Percentiles rank a stretch among this genome's conserved stretches.
Evolutionary conservation across 2,888 invertebrate genomes (phyloP).

Genomic region (Drosophila subquinaria): DNA sequence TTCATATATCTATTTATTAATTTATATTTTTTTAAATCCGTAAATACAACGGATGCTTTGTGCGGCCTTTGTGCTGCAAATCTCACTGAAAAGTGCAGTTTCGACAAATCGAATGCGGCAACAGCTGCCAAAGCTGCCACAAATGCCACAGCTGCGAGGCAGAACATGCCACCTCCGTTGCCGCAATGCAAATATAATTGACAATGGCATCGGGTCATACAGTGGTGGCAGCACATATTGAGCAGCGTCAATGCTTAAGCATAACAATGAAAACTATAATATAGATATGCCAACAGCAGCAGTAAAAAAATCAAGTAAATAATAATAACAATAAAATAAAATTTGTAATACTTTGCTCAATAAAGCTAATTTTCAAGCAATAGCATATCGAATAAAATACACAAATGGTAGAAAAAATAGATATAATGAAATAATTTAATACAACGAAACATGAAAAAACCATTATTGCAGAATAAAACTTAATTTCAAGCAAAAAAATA

Average conservation of each 20-base stretch:
- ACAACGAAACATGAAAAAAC: too few species aligned
- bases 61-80: conserved; percentile 45
- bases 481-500: too few species aligned
- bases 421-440: background rate
- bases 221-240: conserved; percentile 38
- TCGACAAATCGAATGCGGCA: conserved; percentile 26
- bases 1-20: conserved; percentile 20
- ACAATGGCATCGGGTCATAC: conserved; percentile 39
- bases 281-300: background rate
- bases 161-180: conserved; percentile 13
- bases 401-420: background rate
- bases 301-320: background rate
- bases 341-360: background rate
- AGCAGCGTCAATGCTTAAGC: background rate
- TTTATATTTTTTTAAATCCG: conserved; percentile 6
- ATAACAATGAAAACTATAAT: background rate
- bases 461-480: too few species aligned
- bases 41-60: conserved; percentile 18
- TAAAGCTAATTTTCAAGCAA: background rate
- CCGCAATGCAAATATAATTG: conserved; percentile 38
- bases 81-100: conserved; percentile 50
- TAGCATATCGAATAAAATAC: background rate
- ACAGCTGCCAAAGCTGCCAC: conserved; percentile 28
- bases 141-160: conserved; percentile 25
- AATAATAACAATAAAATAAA: background rate